phyloP scores from a whole-genome alignment of 2,888 invertebrate genomes.

The Anorthoa munda region DNA sequence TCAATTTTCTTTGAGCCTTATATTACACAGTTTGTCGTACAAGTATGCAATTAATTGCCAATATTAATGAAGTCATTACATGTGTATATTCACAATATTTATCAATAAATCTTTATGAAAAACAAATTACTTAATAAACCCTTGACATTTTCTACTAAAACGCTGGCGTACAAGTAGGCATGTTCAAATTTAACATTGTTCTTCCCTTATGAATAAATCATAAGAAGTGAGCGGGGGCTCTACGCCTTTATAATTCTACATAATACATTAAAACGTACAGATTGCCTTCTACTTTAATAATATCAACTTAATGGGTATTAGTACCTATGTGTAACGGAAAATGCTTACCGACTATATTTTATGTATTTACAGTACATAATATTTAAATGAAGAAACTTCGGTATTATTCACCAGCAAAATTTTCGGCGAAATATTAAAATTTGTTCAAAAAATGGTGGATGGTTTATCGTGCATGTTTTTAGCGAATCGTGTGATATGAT shows the following conservation, averaged over 20 bases:
- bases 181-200: constrained; percentile 88
- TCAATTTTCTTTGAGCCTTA: constrained; percentile 20
- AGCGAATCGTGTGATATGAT: constrained; percentile 69
- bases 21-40: background rate
- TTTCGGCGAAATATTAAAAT: constrained; percentile 17
- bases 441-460: background rate
- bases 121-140: constrained; percentile 86
- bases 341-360: constrained; percentile 36
- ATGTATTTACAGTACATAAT: constrained; percentile 36
- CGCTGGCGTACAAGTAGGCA: constrained; percentile 82
- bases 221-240: constrained; percentile 88
- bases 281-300: constrained; percentile 89
- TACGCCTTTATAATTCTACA: constrained; percentile 90
- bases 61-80: constrained; percentile 64
- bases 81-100: constrained; percentile 63
- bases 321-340: constrained; percentile 73
- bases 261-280: constrained; percentile 91
- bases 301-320: constrained; percentile 88
- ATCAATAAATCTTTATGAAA: constrained; percentile 76
- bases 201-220: constrained; percentile 90
- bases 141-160: constrained; percentile 83
- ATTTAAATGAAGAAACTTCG: constrained; percentile 4
- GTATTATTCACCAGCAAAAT: background rate
- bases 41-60: constrained; percentile 28
- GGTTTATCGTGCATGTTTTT: constrained; percentile 49